phyloP scores from a whole-genome alignment of 2,888 invertebrate species.

The Didymodactylos carnosus region DNA sequence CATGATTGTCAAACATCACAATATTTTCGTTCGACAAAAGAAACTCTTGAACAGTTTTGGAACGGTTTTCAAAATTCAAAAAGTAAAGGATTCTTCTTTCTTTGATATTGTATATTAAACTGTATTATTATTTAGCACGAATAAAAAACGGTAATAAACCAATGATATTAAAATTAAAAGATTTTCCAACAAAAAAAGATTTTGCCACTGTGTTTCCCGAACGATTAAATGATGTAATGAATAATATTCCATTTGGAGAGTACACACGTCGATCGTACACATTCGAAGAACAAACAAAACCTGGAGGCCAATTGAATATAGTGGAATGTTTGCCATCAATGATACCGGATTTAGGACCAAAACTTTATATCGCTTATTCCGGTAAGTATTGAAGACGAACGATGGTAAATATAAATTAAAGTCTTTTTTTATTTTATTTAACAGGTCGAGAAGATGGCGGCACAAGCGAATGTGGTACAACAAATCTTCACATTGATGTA shows the following conservation, averaged over 20 bases:
- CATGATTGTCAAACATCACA: background rate
- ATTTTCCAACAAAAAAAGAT: conserved; percentile 89
- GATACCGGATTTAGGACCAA: conserved; percentile 80
- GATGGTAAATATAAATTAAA: conserved; percentile 53
- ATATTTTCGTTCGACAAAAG: conserved; percentile 62
- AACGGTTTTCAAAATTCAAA: conserved; percentile 69
- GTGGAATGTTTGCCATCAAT: conserved; percentile 72
- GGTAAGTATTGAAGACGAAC: too few species aligned
- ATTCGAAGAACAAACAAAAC: conserved; percentile 44
- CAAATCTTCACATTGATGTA: conserved; percentile 84
- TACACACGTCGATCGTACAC: background rate
- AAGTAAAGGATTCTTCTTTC: background rate
- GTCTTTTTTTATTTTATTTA: too few species aligned
- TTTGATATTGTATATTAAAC: too few species aligned
- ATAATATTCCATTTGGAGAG: conserved; percentile 54
- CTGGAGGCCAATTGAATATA: conserved; percentile 65
- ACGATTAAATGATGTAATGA: conserved; percentile 70
- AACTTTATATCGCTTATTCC: conserved; percentile 99
- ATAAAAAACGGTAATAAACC: conserved; percentile 37
- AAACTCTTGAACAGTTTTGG: conserved; percentile 81
- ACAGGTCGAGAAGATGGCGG: conserved; percentile 23
- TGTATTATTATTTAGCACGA: conserved; percentile 25
- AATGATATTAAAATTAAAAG: conserved; percentile 55
- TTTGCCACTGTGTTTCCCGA: conserved; percentile 58
- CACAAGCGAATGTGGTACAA: conserved; percentile 54